These are phyloP conservation scores for Synaphobranchus kaupii DNA, from an alignment of 2,797 vertebrate genomes.

Conservation along the genomic window DNA sequence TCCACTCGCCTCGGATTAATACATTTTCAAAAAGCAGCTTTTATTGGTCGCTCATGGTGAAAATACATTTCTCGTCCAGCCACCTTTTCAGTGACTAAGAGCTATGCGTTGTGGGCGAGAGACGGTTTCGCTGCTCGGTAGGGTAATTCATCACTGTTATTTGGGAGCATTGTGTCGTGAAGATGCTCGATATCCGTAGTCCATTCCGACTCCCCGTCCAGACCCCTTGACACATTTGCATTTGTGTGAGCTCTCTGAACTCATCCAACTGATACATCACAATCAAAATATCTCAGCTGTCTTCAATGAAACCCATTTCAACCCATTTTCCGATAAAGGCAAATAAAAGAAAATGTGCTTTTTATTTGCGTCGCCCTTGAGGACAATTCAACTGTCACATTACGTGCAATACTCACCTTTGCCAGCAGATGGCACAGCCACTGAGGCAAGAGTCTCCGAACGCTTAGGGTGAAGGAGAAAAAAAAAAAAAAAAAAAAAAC, in stretches of 20 bases:
- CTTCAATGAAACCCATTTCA: conserved; percentile 26
- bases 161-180: background rate
- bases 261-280: conserved; percentile 20
- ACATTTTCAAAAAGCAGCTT: background rate
- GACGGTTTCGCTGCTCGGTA: no score
- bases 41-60: background rate
- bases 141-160: conserved; percentile 24
- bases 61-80: background rate
- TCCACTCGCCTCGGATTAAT: background rate
- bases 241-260: conserved; percentile 25
- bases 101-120: background rate
- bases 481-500: background rate
- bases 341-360: background rate
- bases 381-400: background rate
- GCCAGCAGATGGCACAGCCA: conserved; percentile 30
- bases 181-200: conserved; percentile 17
- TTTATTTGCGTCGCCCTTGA: conserved; percentile 12
- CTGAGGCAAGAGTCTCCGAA: background rate
- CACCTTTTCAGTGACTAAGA: background rate
- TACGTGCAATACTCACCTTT: conserved; percentile 8
- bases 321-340: background rate
- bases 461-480: background rate
- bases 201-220: conserved; percentile 18
- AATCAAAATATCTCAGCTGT: conserved; percentile 24
- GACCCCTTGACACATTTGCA: conserved; percentile 36